Evolutionary conservation across 2,888 invertebrate species (phyloP).

Genomic region (Elysia crispata): DNA sequence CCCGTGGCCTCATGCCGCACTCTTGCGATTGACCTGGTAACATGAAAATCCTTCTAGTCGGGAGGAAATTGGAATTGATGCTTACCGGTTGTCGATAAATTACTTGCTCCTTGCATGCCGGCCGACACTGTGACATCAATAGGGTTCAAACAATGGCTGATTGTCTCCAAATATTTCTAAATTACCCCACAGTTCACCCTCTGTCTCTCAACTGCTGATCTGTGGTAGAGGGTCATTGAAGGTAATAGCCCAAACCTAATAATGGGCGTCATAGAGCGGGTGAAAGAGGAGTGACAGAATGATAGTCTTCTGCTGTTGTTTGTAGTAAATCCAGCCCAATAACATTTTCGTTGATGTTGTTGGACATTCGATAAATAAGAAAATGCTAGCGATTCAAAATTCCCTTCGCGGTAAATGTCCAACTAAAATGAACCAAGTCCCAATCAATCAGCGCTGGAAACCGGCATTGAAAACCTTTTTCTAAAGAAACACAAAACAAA

Average conservation of each 20-base stretch:
- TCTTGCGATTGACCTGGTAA: neutral
- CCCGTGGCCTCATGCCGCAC: no score
- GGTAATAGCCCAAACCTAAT: constrained; percentile 6
- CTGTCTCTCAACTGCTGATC: constrained; percentile 20
- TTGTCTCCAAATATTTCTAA: constrained; percentile 35
- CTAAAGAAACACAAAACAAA: no score
- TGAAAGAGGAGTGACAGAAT: neutral
- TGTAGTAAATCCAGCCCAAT: no score
- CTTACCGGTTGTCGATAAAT: constrained; percentile 38
- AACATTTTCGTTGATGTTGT: no score
- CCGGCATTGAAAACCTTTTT: no score
- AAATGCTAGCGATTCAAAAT: no score
- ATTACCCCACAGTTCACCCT: constrained; percentile 32
- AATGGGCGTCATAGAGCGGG: neutral
- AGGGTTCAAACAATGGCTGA: constrained; percentile 25
- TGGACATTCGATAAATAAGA: no score
- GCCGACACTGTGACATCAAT: constrained; percentile 27
- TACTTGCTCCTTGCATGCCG: constrained; percentile 21
- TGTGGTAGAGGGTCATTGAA: neutral
- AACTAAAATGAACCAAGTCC: no score
- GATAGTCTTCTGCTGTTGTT: neutral
- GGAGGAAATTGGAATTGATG: constrained; percentile 39
- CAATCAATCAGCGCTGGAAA: no score
- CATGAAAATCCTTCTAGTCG: constrained; percentile 48
- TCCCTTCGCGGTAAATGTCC: no score